phyloP scores from a whole-genome alignment of 2,113 vertebrate genomes.

The Uria lomvia region DNA sequence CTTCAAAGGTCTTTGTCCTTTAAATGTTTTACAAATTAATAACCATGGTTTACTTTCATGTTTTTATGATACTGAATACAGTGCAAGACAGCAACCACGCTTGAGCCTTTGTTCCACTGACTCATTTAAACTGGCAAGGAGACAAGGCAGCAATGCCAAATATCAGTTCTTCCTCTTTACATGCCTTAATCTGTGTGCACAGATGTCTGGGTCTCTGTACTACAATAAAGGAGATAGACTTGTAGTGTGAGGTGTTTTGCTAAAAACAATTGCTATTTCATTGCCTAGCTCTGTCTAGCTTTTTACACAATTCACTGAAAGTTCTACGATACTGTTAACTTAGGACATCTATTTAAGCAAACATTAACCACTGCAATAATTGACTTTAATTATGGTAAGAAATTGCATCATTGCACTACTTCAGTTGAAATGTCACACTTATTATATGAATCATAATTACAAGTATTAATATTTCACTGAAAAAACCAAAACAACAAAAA shows the following conservation, averaged over 20 bases:
- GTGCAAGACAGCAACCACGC: background rate
- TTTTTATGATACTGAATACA: background rate
- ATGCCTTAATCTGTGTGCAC: background rate
- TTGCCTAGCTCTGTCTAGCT: background rate
- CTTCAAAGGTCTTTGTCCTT: background rate
- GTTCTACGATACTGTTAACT: background rate
- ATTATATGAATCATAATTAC: background rate
- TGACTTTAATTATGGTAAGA: background rate
- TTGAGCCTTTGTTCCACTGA: background rate
- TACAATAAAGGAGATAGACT: background rate
- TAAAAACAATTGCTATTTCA: background rate
- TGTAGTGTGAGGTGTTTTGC: background rate
- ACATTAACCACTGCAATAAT: background rate
- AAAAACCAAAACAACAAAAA: background rate
- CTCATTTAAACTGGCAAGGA: background rate
- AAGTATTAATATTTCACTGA: background rate
- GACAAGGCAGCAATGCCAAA: background rate
- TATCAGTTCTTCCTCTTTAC: background rate
- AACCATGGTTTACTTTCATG: background rate
- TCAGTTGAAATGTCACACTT: background rate
- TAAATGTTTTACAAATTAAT: background rate
- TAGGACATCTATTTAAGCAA: background rate
- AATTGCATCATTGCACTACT: background rate
- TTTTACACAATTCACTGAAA: background rate
- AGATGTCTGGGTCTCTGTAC: background rate